Base-by-base conservation (phyloP, 2,888 invertebrate species). In the Agriopis marginaria region DNA sequence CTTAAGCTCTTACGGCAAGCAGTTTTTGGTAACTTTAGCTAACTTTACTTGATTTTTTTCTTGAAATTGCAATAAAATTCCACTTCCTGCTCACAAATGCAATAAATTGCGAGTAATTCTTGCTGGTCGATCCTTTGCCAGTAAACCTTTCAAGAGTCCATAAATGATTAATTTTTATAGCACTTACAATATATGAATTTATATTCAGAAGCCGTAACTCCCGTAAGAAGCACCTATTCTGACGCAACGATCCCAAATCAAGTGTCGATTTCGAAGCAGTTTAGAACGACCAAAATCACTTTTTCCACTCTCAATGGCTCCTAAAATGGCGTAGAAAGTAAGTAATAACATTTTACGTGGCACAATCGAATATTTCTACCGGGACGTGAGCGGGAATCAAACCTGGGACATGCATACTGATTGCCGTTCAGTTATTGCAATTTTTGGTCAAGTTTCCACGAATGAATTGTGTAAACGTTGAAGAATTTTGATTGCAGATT, bases 241-340 rank as follows among this genome's bases (percentile, higher is more conserved):
- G 64, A 54, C 63, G 58, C 14, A 61, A 67, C 67, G 14, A 32
- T 42, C 45, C 70, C 17, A 61, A 53, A 66, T 54, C 62, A 54
- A 68, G 44, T 7, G 17, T 42, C 45, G 45, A 51, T 45, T 40
- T 40, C 32, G 39, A 71, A 71, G 55, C 64, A 55, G n/a, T 58
- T 67, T 67, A 58, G 55, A 62, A 55, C 59, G 53, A 54, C 53
- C 75, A 81, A 82, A 84, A 83, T 79, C 69, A 75, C 81, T 81
- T 84, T 88, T 87, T 82, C 77, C 75, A 75, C 81, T 78, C 80
- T 81, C 66, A 85, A 85, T 81, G 78, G 75, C 75, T 77, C 86
- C 89, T 73, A 88, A 91, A 90, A 86, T 77, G 89, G 89, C 74
- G 79, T 88, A 90, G 93, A 93, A 93, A 93, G 93, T 86, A 78